phyloP scores from a whole-genome alignment of 2,797 vertebrate genomes.

The Prionace glauca region DNA sequence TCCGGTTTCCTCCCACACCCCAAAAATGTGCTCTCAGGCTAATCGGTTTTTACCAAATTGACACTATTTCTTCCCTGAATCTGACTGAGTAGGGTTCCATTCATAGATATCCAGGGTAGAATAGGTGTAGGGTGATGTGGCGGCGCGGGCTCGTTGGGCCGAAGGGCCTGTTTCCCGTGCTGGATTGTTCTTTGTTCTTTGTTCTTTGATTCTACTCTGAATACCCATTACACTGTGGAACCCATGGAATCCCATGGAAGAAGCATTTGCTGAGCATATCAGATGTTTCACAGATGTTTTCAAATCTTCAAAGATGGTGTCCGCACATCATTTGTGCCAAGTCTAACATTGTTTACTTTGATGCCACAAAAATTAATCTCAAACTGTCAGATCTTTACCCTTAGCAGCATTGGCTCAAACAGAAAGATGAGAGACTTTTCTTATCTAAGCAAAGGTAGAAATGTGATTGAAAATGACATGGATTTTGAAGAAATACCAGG shows the following conservation, averaged over 20 bases:
- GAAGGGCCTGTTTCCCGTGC: no score
- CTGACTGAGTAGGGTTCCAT: no score
- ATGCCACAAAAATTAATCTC: background rate
- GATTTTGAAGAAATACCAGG: background rate
- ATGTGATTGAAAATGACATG: background rate
- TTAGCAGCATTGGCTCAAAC: background rate
- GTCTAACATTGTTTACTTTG: background rate
- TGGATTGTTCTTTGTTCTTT: no score
- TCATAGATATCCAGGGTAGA: no score
- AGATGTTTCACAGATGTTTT: background rate
- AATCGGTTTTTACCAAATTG: no score
- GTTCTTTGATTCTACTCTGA: background rate
- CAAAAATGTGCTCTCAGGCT: no score
- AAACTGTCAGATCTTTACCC: background rate
- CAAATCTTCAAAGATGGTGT: background rate
- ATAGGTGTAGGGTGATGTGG: no score
- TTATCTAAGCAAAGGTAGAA: background rate
- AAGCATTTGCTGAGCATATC: background rate
- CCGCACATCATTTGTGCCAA: background rate
- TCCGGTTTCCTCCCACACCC: no score
- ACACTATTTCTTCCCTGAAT: no score
- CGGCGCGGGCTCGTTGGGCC: no score
- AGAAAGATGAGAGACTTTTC: background rate
- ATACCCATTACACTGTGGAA: background rate
- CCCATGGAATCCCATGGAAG: background rate